Percentiles rank a stretch among this genome's conserved stretches.
These are phyloP conservation scores for Bilobella aurantiaca DNA, from an alignment of 1,140 invertebrate genomes.

Conservation along the genomic window DNA sequence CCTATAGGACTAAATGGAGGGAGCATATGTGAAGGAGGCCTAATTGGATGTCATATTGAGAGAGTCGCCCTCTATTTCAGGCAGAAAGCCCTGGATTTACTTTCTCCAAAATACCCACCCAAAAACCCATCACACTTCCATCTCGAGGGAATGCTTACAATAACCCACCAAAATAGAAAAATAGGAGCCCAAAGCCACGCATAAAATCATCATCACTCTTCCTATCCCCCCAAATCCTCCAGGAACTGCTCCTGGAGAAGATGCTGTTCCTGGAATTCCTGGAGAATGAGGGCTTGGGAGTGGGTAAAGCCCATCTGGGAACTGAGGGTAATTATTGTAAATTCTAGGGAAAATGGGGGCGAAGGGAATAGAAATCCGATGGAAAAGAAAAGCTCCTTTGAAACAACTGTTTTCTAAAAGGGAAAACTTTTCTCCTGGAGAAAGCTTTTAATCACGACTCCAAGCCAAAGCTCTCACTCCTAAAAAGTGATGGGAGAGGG, in stretches of 20 bases:
- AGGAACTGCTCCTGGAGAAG: background rate
- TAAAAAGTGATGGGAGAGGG: no score
- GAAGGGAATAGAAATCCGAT: no score
- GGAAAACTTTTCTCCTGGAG: no score
- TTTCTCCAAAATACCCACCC: slow-evolving; percentile 13
- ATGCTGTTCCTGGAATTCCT: no score
- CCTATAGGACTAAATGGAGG: background rate
- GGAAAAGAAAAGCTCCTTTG: no score
- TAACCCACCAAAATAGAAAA: background rate
- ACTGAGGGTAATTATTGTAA: no score
- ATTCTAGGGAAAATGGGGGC: no score
- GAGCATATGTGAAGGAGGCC: background rate
- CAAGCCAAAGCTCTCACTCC: no score
- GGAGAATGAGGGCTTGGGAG: no score
- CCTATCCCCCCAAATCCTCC: background rate
- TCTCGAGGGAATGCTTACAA: slow-evolving; percentile 18
- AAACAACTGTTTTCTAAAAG: no score
- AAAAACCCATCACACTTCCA: slow-evolving; percentile 25
- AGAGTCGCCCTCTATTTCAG: slow-evolving; percentile 26
- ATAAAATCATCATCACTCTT: background rate
- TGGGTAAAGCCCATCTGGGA: no score
- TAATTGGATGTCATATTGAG: slow-evolving; percentile 28
- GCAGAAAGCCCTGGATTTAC: slow-evolving; percentile 30
- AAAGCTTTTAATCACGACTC: no score
- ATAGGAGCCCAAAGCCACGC: background rate